Conservation (phyloP, 1,140 invertebrate genomes). For the Anthonomus grandis region DNA sequence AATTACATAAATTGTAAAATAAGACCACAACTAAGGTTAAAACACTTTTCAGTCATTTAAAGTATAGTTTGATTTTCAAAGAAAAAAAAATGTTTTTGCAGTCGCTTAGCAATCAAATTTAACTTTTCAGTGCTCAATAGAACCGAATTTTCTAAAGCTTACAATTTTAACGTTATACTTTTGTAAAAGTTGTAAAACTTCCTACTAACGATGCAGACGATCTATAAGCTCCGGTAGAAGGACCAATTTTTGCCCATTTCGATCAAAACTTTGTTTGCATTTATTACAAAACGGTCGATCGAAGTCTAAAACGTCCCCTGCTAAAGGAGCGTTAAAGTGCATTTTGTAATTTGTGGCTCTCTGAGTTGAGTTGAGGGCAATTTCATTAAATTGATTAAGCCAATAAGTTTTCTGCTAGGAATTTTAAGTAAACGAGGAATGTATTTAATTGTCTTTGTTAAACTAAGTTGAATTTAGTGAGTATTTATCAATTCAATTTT, state of each 20-base stretch:
- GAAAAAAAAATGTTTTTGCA: conserved; percentile 4
- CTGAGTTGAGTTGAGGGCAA: no score
- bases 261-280: conserved; percentile 17
- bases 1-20: not conserved
- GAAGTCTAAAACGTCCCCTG: no score
- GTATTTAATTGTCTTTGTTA: no score
- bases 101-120: not conserved
- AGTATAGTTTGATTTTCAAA: not conserved
- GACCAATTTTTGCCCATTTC: conserved; percentile 16
- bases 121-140: conserved; percentile 8
- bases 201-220: conserved; percentile 15
- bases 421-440: no score
- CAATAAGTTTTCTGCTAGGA: no score
- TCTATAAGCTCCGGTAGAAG: conserved; percentile 13
- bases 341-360: no score
- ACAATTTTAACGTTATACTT: conserved; percentile 19
- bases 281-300: no score
- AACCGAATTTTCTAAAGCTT: conserved; percentile 8
- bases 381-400: no score
- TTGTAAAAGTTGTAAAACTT: conserved; percentile 20
- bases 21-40: not conserved
- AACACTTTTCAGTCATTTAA: conserved; percentile 3
- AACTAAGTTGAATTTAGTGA: no score
- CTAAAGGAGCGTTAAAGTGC: no score
- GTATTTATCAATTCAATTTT: no score